A percentile compares a stretch with the other conserved stretches of the same genome.
Evolutionary conservation across 1,140 invertebrate genomes (phyloP).

Genomic region (Nylanderia fulva): DNA sequence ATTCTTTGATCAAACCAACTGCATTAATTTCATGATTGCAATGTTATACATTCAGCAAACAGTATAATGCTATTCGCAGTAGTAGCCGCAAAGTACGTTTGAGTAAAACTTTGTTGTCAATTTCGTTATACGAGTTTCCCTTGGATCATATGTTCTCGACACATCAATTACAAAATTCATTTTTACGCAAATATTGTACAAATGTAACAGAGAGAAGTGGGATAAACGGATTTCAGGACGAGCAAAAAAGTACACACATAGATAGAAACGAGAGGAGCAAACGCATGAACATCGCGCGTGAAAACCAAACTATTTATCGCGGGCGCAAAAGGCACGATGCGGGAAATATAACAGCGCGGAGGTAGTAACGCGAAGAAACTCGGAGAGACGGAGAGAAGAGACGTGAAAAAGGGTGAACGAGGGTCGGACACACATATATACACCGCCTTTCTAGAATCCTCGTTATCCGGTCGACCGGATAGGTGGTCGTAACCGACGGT

Average conservation of each 20-base stretch:
- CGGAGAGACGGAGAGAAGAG: slow-evolving; percentile 23
- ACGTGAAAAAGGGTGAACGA: slow-evolving; percentile 44
- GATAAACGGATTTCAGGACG: not conserved
- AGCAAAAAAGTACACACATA: slow-evolving; percentile 4
- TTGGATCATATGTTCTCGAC: not conserved
- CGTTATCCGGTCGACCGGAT: slow-evolving; percentile 70
- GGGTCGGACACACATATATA: slow-evolving; percentile 49
- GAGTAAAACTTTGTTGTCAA: not conserved
- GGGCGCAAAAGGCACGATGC: slow-evolving; percentile 15
- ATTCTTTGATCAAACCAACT: not conserved
- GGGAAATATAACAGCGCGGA: slow-evolving; percentile 39
- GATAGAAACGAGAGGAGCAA: not conserved
- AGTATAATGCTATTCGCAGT: not conserved
- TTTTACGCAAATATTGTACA: not conserved
- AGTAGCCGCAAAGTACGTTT: not conserved
- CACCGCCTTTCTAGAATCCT: slow-evolving; percentile 66
- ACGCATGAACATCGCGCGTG: slow-evolving; percentile 17
- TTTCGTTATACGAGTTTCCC: not conserved
- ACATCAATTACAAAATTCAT: slow-evolving; percentile 14
- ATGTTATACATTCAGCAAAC: not conserved
- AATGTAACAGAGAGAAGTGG: not conserved
- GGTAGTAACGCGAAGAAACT: slow-evolving; percentile 34
- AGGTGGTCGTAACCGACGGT: slow-evolving; percentile 52
- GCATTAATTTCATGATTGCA: not conserved
- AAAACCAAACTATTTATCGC: slow-evolving; percentile 57